Evolutionary conservation across 2,888 invertebrate genomes (phyloP).

Genomic region (Lapara coniferarum): DNA sequence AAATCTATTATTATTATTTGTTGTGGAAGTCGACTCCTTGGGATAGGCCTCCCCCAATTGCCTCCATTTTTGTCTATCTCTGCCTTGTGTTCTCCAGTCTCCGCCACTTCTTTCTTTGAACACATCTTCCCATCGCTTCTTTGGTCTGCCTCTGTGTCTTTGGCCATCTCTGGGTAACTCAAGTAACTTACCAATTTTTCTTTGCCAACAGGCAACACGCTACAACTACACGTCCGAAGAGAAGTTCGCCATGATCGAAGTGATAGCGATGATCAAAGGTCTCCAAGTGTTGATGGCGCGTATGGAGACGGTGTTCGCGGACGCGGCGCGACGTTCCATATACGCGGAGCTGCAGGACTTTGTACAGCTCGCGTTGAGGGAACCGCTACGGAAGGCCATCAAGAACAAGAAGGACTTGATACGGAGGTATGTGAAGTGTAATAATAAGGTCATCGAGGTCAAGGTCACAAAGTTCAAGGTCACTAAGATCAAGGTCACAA

Average conservation of each 20-base stretch:
- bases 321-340: conserved; percentile 88
- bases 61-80: no score
- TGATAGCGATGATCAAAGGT: conserved; percentile 99
- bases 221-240: conserved; percentile 99
- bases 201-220: conserved; percentile 89
- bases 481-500: not conserved
- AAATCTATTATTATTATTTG: no score
- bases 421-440: conserved; percentile 33
- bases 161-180: no score
- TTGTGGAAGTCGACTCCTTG: no score
- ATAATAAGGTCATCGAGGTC: not conserved
- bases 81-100: no score
- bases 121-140: no score
- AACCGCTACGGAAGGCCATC: conserved; percentile 97
- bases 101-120: no score
- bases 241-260: conserved; percentile 98
- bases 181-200: conserved; percentile 25
- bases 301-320: conserved; percentile 94
- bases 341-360: conserved; percentile 99
- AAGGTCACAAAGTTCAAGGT: not conserved
- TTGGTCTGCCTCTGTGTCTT: no score
- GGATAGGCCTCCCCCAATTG: no score
- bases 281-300: conserved; percentile 97
- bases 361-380: conserved; percentile 93
- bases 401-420: conserved; percentile 98